Evolutionary conservation across 2,888 invertebrate species (phyloP), one percentile per base, ranked within the genome.

Genomic region (Polyommatus iphigenia): DNA sequence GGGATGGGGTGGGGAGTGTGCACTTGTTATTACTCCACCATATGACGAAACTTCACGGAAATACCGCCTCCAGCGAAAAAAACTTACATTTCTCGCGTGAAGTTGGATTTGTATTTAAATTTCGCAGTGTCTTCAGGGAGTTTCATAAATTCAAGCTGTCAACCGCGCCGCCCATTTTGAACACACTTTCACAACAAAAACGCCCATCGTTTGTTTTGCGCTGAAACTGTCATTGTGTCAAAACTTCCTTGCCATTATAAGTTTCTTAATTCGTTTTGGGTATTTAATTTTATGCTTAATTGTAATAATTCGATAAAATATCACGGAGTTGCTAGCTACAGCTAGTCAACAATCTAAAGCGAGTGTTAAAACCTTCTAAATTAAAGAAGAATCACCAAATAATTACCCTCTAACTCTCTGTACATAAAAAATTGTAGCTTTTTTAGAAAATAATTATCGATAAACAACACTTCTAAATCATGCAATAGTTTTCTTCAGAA

Each of bases 31-130:
- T 91, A 90, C 88, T 87, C 86, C 88, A 90, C 89, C 87, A 89
- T 88, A 91, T 90, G 85, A 83, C 84, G 82, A 89, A 91, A 89
- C 87, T 91, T 91, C 91, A 91, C 91, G 91, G 88, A 89, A 91
- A 91, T 91, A 76, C 81, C 81, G 80, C 90, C 90, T 89, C 92
- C 92, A 91, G 90, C 90, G 86, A 84, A 86, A 85, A 86, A 88
- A 90, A 90, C 88, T 91, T 89, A 82, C 84, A 84, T 83, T 87
- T 87, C 85, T 78, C 79, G 81, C 82, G 80, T 82, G 78, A 78
- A 78, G 80, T 81, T 79, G 41, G 78, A 79, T 80, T 72, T 80
- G 80, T 77, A 57, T 79, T 80, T 79, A 71, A 78, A 79, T 79
- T 77, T 76, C 78, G 79, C 79, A 73, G 78, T 77, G 77, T 32